These are phyloP conservation scores for Lapara coniferarum DNA, from an alignment of 2,888 invertebrate genomes.

Conservation along the genomic window DNA sequence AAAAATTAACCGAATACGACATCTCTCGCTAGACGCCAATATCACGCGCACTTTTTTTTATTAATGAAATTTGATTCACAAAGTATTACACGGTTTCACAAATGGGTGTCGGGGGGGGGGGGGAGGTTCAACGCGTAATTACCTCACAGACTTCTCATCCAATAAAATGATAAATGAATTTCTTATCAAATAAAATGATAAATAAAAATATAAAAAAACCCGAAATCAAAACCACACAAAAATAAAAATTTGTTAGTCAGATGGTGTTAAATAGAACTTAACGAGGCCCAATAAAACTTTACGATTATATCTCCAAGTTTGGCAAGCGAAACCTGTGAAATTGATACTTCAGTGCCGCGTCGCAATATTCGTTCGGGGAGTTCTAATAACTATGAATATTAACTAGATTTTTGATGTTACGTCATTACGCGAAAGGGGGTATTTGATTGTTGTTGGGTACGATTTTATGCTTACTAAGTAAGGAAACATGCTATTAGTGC, in stretches of 20 bases:
- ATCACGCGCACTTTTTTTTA: no score
- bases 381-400: constrained; percentile 21
- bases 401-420: constrained; percentile 13
- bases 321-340: constrained; percentile 31
- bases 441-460: background rate
- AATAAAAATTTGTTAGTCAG: constrained; percentile 12
- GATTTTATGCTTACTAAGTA: background rate
- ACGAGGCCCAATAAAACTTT: constrained; percentile 56
- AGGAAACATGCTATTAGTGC: background rate
- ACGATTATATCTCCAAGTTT: constrained; percentile 50
- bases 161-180: no score
- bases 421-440: background rate
- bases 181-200: no score
- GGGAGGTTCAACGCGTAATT: no score
- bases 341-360: constrained; percentile 8
- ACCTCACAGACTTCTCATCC: no score
- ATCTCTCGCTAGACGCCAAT: no score
- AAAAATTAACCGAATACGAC: no score
- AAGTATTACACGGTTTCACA: no score
- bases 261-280: constrained; percentile 52
- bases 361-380: background rate
- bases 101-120: no score
- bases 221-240: background rate
- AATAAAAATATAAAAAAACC: no score
- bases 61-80: no score